Base-by-base conservation (phyloP, 64 coral and sea anemone species). In the Dendronephthya gigantea region DNA sequence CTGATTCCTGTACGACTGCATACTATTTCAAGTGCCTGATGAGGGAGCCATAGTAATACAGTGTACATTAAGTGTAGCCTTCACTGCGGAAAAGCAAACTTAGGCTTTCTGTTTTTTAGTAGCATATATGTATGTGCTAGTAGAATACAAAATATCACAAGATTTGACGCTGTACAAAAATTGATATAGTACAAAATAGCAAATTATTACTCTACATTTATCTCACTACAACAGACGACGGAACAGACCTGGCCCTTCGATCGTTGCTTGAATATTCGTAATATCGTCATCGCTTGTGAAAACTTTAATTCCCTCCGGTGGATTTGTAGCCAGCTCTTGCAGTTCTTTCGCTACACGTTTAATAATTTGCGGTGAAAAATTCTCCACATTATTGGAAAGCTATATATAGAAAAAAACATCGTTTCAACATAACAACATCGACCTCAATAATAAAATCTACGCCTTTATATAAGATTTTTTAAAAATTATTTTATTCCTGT, bases 281-380 rank as follows among this genome's bases (percentile, higher is more conserved):
- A 98, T 91, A 41, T 98, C 95, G 82, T 98, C 90, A 49, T 98
- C 95, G 75, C 88, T 98, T 39, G 90, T 91, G 70, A 93, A 98
- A 50, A 98, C 70, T 82, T 98, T 98, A 17, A 98, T 93, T 43
- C 95, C 95, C 83, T 98, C 95, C 1, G 95, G 95, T 2, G 95
- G 95, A 90, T 89, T 91, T 41, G 52, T 89, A 13, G 95, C 83
- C 86, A 98, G 68, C 22, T 84, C 90, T 14, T 89, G 88, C 2
- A 98, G 83, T 85, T 98, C 95, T 70, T 92, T 93, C n/a, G 92
- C 90, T 81, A 98, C 95, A 93, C 91, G 90, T 45, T 98, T 98
- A 82, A 98, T 93, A 50, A 98, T 98, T 98, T 98, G 95, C 1
- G 95, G 95, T 28, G 92, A 93, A 56, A 98, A 90, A 84, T 98